Conservation (phyloP, 2,113 vertebrate species). For the Dicerorhinus sumatrensis region DNA sequence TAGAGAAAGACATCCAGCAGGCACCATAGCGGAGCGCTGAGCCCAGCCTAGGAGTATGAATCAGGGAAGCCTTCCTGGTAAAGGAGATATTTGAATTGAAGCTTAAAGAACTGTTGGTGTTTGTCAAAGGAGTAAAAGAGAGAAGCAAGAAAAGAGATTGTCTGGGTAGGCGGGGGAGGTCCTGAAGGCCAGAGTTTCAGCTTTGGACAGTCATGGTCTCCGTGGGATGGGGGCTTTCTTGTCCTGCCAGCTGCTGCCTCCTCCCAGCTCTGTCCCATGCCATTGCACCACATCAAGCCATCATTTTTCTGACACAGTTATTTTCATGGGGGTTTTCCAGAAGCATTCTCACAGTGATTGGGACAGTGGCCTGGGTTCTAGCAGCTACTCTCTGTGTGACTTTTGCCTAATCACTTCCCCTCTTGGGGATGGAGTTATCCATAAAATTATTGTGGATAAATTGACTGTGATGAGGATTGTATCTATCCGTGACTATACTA, state of each 20-base stretch:
- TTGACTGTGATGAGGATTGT: not conserved
- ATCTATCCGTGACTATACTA: not conserved
- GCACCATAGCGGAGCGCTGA: not conserved
- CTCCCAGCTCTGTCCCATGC: not conserved
- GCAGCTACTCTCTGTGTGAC: not conserved
- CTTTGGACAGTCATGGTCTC: not conserved
- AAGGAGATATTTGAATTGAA: not conserved
- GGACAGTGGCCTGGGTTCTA: not conserved
- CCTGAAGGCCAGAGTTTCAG: not conserved
- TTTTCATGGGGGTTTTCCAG: constrained; percentile 24
- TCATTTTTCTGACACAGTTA: not conserved
- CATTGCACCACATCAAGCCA: not conserved
- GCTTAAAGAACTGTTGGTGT: not conserved
- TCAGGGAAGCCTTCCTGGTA: not conserved
- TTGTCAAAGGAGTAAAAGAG: constrained; percentile 18
- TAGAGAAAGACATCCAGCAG: not conserved
- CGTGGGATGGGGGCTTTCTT: not conserved
- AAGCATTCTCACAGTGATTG: not conserved
- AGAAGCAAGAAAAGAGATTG: not conserved
- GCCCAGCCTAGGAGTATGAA: not conserved
- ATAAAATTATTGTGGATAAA: not conserved
- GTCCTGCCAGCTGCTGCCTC: not conserved
- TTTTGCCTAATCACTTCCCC: constrained; percentile 9
- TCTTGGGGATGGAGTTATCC: not conserved
- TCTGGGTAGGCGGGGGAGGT: not conserved